These are phyloP conservation scores for Coleophora flavipennella DNA, from an alignment of 2,888 invertebrate genomes.

Conservation along the genomic window DNA sequence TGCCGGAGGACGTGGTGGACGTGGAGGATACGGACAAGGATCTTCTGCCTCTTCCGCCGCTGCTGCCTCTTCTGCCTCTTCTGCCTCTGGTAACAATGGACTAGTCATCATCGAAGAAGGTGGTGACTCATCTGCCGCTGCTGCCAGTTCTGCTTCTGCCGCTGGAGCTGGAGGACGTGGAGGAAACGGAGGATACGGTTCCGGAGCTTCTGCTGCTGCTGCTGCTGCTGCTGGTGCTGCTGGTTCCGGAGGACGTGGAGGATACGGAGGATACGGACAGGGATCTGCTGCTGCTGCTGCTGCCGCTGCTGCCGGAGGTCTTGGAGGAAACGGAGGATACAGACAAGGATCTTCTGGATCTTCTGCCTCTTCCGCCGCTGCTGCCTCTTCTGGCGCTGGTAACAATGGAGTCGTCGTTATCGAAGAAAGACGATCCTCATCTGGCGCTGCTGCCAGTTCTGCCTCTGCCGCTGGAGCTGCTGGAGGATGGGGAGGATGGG, in stretches of 20 bases:
- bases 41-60: background rate
- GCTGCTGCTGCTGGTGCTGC: background rate
- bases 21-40: too few species aligned
- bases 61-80: background rate
- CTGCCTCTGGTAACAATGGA: background rate
- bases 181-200: background rate
- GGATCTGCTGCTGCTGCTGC: slow-evolving; percentile 1
- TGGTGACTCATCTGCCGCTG: background rate
- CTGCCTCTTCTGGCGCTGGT: slow-evolving; percentile 2
- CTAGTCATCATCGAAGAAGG: background rate
- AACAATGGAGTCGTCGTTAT: too few species aligned
- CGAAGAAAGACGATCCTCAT: too few species aligned
- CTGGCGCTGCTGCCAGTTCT: slow-evolving; percentile 1
- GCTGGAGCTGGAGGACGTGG: background rate
- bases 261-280: background rate
- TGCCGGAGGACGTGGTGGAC: background rate
- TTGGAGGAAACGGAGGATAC: slow-evolving; percentile 5
- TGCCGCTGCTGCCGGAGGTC: slow-evolving; percentile 1
- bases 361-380: background rate
- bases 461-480: slow-evolving; percentile 1
- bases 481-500: too few species aligned
- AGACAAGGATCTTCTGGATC: slow-evolving; percentile 1
- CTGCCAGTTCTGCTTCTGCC: background rate
- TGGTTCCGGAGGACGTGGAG: background rate
- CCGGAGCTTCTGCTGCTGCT: background rate